Conservation (phyloP, 2,888 invertebrate genomes). For the Leuctra nigra region DNA sequence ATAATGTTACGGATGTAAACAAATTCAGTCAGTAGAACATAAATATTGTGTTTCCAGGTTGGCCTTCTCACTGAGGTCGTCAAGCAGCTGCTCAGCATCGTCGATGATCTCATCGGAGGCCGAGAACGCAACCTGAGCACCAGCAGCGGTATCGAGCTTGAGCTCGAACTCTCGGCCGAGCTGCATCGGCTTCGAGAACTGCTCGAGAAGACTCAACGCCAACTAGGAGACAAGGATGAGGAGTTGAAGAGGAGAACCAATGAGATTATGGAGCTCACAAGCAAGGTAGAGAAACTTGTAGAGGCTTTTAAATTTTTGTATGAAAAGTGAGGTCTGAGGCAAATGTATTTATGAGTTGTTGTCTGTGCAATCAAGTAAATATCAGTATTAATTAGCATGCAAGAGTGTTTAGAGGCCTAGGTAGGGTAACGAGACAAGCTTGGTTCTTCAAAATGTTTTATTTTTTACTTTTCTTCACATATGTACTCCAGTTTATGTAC, state of each 20-base stretch:
- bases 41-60: too few relatives aligned
- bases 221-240: constrained; percentile 68
- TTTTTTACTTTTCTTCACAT: too few relatives aligned
- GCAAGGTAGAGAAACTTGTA: too few relatives aligned
- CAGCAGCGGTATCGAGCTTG: constrained; percentile 26
- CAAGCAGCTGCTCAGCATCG: constrained; percentile 64
- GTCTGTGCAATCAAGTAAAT: constrained; percentile 22
- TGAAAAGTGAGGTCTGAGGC: neutral
- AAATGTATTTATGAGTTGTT: constrained; percentile 27
- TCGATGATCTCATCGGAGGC: constrained; percentile 50
- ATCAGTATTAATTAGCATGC: too few relatives aligned
- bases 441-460: too few relatives aligned
- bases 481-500: too few relatives aligned
- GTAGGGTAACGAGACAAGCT: too few relatives aligned
- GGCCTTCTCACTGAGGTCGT: constrained; percentile 58
- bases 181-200: constrained; percentile 40
- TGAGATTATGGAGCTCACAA: constrained; percentile 69
- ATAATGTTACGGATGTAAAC: too few relatives aligned
- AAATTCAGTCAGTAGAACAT: too few relatives aligned
- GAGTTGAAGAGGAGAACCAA: constrained; percentile 77
- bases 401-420: too few relatives aligned
- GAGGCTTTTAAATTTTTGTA: too few relatives aligned
- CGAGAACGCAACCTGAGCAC: constrained; percentile 56
- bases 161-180: constrained; percentile 37
- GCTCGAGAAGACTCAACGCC: constrained; percentile 63